phyloP scores from a whole-genome alignment of 1,140 invertebrate species.

The Bombus superbus region DNA sequence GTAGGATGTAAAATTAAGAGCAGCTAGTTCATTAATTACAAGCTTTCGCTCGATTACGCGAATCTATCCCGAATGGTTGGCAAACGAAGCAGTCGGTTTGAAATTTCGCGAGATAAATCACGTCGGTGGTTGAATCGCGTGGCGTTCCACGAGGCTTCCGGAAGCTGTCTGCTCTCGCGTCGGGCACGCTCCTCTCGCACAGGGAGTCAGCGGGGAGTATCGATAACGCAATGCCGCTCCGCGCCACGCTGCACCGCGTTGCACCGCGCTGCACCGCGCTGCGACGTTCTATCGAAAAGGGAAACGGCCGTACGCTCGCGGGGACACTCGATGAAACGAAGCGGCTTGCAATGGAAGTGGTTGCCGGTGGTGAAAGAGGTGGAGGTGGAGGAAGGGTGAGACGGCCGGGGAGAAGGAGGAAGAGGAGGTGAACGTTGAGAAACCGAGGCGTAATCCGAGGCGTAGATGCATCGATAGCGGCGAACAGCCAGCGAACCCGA shows the following conservation, averaged over 20 bases:
- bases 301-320: constrained; percentile 27
- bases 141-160: constrained; percentile 15
- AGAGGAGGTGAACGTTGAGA: constrained; percentile 70
- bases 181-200: constrained; percentile 1
- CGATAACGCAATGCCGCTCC: neutral
- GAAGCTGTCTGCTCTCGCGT: constrained; percentile 23
- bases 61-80: neutral
- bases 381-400: constrained; percentile 42
- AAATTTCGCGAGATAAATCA: constrained; percentile 44
- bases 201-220: neutral
- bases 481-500: constrained; percentile 50
- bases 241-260: neutral
- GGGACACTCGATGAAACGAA: constrained; percentile 40
- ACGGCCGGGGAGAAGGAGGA: constrained; percentile 30
- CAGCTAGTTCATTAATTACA: constrained; percentile 5
- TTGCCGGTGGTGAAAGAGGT: constrained; percentile 39
- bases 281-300: constrained; percentile 40
- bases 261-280: neutral
- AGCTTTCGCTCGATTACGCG: constrained; percentile 24
- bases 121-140: constrained; percentile 19
- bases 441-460: constrained; percentile 73
- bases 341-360: constrained; percentile 20
- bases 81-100: constrained; percentile 7
- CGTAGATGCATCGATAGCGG: constrained; percentile 73
- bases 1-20: constrained; percentile 12